These are phyloP conservation scores for Botia almorhae DNA, from an alignment of 2,797 vertebrate genomes.

Conservation along the genomic window DNA sequence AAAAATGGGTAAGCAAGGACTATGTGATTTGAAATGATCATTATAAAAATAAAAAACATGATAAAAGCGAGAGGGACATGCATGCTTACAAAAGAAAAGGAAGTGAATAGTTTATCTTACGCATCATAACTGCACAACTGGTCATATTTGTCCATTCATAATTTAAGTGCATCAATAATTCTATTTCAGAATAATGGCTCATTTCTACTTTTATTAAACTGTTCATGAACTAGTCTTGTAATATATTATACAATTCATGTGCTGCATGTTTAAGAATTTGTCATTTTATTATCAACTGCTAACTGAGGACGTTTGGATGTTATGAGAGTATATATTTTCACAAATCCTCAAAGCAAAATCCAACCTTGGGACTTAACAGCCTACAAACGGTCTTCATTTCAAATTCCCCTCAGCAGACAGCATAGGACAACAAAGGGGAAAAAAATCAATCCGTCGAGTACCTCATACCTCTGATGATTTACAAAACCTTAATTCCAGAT, in stretches of 20 bases:
- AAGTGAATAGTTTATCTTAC: not conserved
- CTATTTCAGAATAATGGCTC: not conserved
- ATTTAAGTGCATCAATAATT: slow-evolving; percentile 10
- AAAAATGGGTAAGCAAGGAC: not conserved
- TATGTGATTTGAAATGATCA: not conserved
- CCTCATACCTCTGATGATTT: not conserved
- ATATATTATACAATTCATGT: not conserved
- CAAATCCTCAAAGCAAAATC: slow-evolving; percentile 1
- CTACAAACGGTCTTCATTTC: slow-evolving; percentile 1
- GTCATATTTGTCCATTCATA: not conserved
- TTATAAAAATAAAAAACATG: not conserved
- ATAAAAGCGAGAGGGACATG: slow-evolving; percentile 44
- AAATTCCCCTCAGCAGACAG: not conserved
- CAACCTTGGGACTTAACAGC: not conserved
- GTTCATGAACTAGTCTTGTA: not conserved
- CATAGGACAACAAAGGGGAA: not conserved
- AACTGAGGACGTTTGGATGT: not conserved
- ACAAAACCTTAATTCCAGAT: not conserved
- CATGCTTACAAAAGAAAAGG: not conserved
- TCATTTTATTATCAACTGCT: not conserved
- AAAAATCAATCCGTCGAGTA: not conserved
- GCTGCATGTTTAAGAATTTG: not conserved
- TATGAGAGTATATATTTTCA: not conserved
- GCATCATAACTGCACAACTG: not conserved
- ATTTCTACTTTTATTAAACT: not conserved